Evolutionary conservation across 2,113 vertebrate species (phyloP), one percentile per base, ranked within the genome.

Genomic region (Nesoenas mayeri): DNA sequence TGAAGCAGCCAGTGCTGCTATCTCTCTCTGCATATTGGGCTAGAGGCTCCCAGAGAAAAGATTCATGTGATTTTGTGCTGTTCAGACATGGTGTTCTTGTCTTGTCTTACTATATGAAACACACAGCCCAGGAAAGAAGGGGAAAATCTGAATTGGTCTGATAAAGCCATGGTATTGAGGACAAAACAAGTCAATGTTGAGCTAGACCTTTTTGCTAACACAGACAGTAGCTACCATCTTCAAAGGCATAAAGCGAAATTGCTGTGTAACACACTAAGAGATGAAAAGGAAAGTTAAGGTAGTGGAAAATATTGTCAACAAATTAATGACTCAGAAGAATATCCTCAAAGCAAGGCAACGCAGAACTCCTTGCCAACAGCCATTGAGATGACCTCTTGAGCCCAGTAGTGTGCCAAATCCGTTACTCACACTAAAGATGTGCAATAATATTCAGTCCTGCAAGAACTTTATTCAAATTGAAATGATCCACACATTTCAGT

Each of bases 21-120:
- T 21, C 10, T 3, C 10, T 62, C 51, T 72, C 66, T 77, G 19
- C 0, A 0, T 42, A 19, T 7, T n/a, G 19, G 4, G 19, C n/a
- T 53, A 26, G 47, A 81, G 32, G 40, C 26, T 74, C 31, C 15
- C 24, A 70, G 56, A 32, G 17, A 53, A 87, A 92, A 13, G 17
- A 44, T 24, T 51, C 24, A 19, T 5, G 3, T 17, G 40, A 61
- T 53, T 85, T 79, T 42, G 17, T 65, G 47, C 25, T 74, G 7
- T 18, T 22, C 61, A 14, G 11, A 69, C 4, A 8, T 4, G 11
- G 18, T 32, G 10, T 32, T 54, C 64, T 40, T 60, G 40, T 84
- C 36, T 56, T 53, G 14, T 54, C 60, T 73, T 28, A 15, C 28
- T 28, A 32, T 11, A 15, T 32, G 36, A 67, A 81, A 66, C 56